Percentiles rank a stretch among this genome's conserved stretches.
phyloP scores from a whole-genome alignment of 1,140 invertebrate species.

The Andricus grossulariae region DNA sequence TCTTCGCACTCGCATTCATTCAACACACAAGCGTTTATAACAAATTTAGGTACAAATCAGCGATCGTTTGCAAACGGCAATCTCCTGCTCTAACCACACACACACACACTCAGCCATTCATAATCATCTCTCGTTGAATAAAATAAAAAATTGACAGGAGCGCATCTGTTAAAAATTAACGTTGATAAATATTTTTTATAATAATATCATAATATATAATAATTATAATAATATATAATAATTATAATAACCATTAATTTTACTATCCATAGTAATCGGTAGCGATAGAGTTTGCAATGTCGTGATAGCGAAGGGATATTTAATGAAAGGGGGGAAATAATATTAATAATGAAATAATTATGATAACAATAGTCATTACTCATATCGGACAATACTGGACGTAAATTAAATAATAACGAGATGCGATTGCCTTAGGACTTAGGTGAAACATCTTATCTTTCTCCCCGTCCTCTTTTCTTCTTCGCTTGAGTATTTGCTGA shows the following conservation, averaged over 20 bases:
- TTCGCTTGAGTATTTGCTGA: slow-evolving; percentile 53
- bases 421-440: slow-evolving; percentile 9
- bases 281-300: slow-evolving; percentile 40
- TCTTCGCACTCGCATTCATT: slow-evolving; percentile 4
- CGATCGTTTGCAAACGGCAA: not conserved
- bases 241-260: slow-evolving; percentile 30
- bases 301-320: slow-evolving; percentile 35
- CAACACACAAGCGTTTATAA: no score
- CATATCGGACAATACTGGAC: slow-evolving; percentile 64
- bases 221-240: slow-evolving; percentile 46
- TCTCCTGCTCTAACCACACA: not conserved
- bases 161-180: slow-evolving; percentile 42
- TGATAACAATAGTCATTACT: slow-evolving; percentile 44
- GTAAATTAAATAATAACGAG: slow-evolving; percentile 67
- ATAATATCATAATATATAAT: slow-evolving; percentile 47
- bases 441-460: slow-evolving; percentile 36
- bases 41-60: slow-evolving; percentile 14
- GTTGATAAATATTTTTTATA: slow-evolving; percentile 57
- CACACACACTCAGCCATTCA: not conserved
- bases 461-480: slow-evolving; percentile 24
- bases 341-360: slow-evolving; percentile 38
- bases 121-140: slow-evolving; percentile 9
- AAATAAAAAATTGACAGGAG: slow-evolving; percentile 12
- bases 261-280: slow-evolving; percentile 34
- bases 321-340: slow-evolving; percentile 1